phyloP scores from a whole-genome alignment of 30 jellyfish, hydroid and myxozoan genomes.

The Hydractinia symbiolongicarpus region DNA sequence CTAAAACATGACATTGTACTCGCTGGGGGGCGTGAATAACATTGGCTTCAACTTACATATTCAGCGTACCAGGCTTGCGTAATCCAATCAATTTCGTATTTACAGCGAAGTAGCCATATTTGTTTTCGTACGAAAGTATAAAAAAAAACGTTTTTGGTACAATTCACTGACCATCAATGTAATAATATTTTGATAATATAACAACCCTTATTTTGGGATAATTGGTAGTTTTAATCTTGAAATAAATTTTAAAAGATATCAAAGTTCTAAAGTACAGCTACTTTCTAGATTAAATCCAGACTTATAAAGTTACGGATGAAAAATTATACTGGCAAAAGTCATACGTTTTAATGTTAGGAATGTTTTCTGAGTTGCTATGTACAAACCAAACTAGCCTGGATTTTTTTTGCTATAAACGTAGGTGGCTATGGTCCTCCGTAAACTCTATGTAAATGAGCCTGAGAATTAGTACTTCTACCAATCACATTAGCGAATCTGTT shows the following conservation, averaged over 20 bases:
- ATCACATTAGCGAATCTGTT: too few relatives aligned
- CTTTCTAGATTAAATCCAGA: background rate
- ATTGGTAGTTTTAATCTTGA: background rate
- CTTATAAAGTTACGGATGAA: background rate
- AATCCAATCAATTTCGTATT: slow-evolving; percentile 9
- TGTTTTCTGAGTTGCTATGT: slow-evolving; percentile 10
- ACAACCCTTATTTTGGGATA: background rate
- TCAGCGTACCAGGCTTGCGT: too few relatives aligned
- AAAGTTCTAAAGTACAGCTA: background rate
- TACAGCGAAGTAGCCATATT: slow-evolving; percentile 12
- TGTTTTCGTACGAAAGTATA: background rate
- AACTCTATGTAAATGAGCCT: too few relatives aligned
- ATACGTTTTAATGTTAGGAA: background rate
- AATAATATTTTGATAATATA: background rate
- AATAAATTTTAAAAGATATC: background rate
- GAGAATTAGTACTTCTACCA: too few relatives aligned
- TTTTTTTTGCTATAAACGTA: too few relatives aligned
- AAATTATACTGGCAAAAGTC: background rate
- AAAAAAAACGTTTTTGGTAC: background rate
- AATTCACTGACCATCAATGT: too few relatives aligned
- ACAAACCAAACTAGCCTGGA: background rate
- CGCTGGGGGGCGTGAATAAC: too few relatives aligned
- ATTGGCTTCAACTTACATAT: too few relatives aligned
- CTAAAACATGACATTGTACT: too few relatives aligned
- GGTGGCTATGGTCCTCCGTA: too few relatives aligned